phyloP scores from a whole-genome alignment of 2,797 vertebrate species.

The Florisuga fusca region DNA sequence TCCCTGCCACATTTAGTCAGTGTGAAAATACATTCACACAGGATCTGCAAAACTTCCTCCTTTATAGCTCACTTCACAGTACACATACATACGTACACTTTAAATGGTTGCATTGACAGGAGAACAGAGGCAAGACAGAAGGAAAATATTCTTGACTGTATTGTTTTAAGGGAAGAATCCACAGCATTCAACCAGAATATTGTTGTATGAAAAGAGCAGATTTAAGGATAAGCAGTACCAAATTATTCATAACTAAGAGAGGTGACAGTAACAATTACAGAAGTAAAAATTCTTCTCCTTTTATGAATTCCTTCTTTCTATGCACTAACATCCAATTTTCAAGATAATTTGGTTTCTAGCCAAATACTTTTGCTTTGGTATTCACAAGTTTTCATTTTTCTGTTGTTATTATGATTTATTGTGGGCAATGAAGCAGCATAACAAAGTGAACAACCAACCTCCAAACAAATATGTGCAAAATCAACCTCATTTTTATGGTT shows the following conservation, averaged over 20 bases:
- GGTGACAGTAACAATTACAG: not conserved
- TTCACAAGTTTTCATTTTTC: conserved; percentile 38
- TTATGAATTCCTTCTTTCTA: not conserved
- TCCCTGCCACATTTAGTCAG: not conserved
- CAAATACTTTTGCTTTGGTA: conserved; percentile 21
- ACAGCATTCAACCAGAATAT: not conserved
- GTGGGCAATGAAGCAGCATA: not conserved
- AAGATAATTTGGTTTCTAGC: not conserved
- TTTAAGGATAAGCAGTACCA: not conserved
- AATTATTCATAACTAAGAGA: not conserved
- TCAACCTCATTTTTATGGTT: conserved; percentile 20
- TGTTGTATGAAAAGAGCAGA: not conserved
- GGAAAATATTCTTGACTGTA: not conserved
- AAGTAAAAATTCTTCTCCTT: not conserved
- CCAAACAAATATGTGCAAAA: conserved; percentile 8
- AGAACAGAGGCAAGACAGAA: not conserved
- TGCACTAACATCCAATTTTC: conserved; percentile 15
- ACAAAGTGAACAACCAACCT: not conserved
- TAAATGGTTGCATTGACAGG: not conserved
- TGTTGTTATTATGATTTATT: not conserved
- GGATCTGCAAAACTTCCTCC: not conserved
- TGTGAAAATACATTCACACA: not conserved
- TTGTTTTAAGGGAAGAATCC: not conserved
- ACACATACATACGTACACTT: not conserved
- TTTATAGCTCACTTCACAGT: not conserved